phyloP scores from a whole-genome alignment of 2,888 invertebrate species.

The Chironomus tentans region DNA sequence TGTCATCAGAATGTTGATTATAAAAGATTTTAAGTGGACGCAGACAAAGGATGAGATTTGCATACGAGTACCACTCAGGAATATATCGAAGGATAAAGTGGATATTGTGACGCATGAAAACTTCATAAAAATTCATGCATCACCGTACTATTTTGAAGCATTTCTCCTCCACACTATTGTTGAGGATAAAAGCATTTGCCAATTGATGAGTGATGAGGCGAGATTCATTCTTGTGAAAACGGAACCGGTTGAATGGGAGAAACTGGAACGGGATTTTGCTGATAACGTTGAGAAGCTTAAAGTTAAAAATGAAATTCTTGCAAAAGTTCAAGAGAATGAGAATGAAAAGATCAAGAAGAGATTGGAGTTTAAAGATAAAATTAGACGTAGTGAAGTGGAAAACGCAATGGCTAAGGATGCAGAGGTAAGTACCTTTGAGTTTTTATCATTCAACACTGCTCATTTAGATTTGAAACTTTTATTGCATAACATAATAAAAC shows the following conservation, averaged over 20 bases:
- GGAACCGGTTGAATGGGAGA: conserved; percentile 48
- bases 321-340: conserved; percentile 48
- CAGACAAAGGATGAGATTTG: conserved; percentile 54
- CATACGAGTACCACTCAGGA: conserved; percentile 54
- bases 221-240: conserved; percentile 58
- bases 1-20: conserved; percentile 53
- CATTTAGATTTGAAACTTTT: background rate
- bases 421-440: background rate
- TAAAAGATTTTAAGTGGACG: conserved; percentile 68
- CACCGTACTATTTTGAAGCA: conserved; percentile 65
- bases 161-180: conserved; percentile 56
- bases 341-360: conserved; percentile 48
- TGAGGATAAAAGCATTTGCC: conserved; percentile 54
- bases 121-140: conserved; percentile 64
- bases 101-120: conserved; percentile 59
- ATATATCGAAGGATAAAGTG: conserved; percentile 48
- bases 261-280: conserved; percentile 46
- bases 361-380: conserved; percentile 44
- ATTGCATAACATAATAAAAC: too few species aligned
- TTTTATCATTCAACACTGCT: background rate
- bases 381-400: conserved; percentile 48
- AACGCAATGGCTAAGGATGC: conserved; percentile 45
- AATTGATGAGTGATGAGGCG: conserved; percentile 52
- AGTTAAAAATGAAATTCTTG: conserved; percentile 49
- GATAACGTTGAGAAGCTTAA: conserved; percentile 49